Percentiles rank a stretch among this genome's conserved stretches.
Evolutionary conservation across 2,888 invertebrate species (phyloP).

Genomic region (Pterostichus niger): DNA sequence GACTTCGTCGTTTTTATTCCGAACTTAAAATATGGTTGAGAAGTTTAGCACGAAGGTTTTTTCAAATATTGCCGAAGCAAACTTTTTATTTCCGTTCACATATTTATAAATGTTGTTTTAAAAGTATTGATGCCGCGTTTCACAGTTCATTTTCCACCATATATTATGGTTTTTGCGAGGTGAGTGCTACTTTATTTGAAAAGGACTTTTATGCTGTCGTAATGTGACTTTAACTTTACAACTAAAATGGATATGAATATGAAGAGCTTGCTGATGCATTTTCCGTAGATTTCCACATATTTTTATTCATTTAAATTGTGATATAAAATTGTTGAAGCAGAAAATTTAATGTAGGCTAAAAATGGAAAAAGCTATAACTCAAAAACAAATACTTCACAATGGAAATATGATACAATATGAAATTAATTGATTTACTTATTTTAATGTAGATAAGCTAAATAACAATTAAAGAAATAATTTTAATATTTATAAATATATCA

Average conservation of each 20-base stretch:
- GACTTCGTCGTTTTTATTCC: slow-evolving; percentile 31
- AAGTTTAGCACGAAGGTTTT: not conserved
- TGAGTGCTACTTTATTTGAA: not conserved
- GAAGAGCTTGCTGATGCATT: not conserved
- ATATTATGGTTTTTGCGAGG: slow-evolving; percentile 7
- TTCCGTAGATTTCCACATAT: not conserved
- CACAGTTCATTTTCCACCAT: slow-evolving; percentile 13
- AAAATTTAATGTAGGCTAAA: too few species aligned
- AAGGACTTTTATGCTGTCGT: not conserved
- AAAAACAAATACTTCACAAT: too few species aligned
- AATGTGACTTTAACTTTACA: not conserved
- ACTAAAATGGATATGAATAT: not conserved
- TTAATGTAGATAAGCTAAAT: too few species aligned
- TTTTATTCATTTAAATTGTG: not conserved
- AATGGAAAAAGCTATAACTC: too few species aligned
- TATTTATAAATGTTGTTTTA: slow-evolving; percentile 45
- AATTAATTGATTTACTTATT: too few species aligned
- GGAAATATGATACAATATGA: too few species aligned
- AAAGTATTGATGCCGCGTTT: slow-evolving; percentile 33
- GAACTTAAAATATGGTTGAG: slow-evolving; percentile 23
- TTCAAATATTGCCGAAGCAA: slow-evolving; percentile 9
- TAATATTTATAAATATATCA: too few species aligned
- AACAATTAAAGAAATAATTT: too few species aligned
- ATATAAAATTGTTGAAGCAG: not conserved
- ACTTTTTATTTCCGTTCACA: slow-evolving; percentile 27